Evolutionary conservation across 1,140 invertebrate genomes (phyloP).

Genomic region (Drosophila hydei): DNA sequence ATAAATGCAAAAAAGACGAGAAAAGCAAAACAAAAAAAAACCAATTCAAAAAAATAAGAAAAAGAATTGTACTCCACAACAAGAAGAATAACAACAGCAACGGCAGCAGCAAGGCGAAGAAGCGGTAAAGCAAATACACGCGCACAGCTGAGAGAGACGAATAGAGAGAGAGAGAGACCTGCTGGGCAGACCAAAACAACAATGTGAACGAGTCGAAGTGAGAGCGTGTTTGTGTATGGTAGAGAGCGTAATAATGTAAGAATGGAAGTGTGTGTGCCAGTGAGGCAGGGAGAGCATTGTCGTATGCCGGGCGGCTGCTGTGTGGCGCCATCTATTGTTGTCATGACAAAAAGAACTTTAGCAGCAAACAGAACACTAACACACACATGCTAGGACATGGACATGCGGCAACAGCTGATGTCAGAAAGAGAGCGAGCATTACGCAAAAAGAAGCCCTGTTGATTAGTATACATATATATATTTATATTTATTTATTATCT

Average conservation of each 20-base stretch:
- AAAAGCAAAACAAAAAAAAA: slow-evolving; percentile 27
- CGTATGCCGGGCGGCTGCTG: slow-evolving; percentile 48
- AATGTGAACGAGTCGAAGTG: slow-evolving; percentile 24
- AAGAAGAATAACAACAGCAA: slow-evolving; percentile 12
- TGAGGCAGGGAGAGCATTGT: background rate
- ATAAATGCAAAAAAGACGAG: slow-evolving; percentile 57
- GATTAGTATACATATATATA: slow-evolving; percentile 1
- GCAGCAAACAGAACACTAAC: background rate
- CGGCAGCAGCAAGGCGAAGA: slow-evolving; percentile 21
- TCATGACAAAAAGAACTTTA: background rate
- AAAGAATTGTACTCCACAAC: slow-evolving; percentile 44
- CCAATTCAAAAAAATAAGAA: slow-evolving; percentile 39
- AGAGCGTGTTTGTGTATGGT: background rate
- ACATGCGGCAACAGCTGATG: slow-evolving; percentile 30
- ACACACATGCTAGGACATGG: background rate
- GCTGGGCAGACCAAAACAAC: slow-evolving; percentile 28
- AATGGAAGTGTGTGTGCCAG: background rate
- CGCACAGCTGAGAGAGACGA: slow-evolving; percentile 11
- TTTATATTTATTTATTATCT: slow-evolving; percentile 27
- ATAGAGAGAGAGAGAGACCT: background rate
- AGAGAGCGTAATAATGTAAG: background rate
- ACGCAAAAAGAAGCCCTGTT: slow-evolving; percentile 6
- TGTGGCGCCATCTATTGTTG: slow-evolving; percentile 42
- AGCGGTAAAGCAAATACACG: slow-evolving; percentile 41
- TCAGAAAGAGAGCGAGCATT: slow-evolving; percentile 14